Percentiles rank a stretch among this genome's conserved stretches.
phyloP scores from a whole-genome alignment of 2,888 invertebrate species.

The Cloeon dipterum region DNA sequence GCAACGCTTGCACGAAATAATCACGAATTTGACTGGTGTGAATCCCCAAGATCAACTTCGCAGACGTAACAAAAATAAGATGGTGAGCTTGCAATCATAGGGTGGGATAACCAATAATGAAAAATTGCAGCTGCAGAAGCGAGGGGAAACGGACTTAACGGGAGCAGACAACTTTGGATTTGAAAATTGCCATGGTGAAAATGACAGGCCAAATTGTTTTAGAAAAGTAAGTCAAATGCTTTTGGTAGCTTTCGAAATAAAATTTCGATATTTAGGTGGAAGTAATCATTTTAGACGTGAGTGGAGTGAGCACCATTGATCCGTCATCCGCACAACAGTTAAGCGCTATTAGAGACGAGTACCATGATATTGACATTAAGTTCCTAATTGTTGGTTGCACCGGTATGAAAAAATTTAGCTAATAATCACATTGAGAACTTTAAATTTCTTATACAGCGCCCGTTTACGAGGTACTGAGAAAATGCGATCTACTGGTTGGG shows the following conservation, averaged over 20 bases:
- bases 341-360: constrained; percentile 25
- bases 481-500: neutral
- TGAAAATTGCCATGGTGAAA: too few species aligned
- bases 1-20: constrained; percentile 1
- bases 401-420: constrained; percentile 19
- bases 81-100: too few species aligned
- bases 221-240: too few species aligned
- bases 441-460: neutral
- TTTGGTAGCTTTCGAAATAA: too few species aligned
- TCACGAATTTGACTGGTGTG: constrained; percentile 19
- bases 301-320: constrained; percentile 36
- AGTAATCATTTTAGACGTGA: constrained; percentile 30
- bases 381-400: constrained; percentile 35
- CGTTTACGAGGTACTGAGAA: neutral
- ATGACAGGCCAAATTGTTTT: too few species aligned
- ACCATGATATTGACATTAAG: constrained; percentile 24
- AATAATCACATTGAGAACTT: neutral
- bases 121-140: too few species aligned
- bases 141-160: too few species aligned
- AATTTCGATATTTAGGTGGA: too few species aligned
- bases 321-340: constrained; percentile 33
- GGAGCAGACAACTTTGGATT: too few species aligned
- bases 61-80: constrained; percentile 16
- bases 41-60: constrained; percentile 23
- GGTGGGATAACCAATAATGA: too few species aligned